Evolutionary conservation across 2,888 invertebrate genomes (phyloP).

Genomic region (Busseola fusca): DNA sequence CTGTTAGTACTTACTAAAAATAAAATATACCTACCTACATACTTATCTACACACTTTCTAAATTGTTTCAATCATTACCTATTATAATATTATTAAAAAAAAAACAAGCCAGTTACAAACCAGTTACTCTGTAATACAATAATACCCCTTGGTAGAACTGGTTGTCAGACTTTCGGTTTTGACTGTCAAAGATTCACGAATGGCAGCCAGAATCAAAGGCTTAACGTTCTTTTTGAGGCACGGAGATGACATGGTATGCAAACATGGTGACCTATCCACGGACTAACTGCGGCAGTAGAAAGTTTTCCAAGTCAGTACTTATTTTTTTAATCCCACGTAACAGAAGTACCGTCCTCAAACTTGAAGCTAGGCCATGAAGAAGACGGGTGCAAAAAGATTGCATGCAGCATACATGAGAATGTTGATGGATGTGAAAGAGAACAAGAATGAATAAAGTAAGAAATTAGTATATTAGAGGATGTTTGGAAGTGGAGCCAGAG

Average conservation of each 20-base stretch:
- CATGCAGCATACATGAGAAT: background rate
- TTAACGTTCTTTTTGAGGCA: background rate
- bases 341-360: background rate
- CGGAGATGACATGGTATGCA: background rate
- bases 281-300: background rate
- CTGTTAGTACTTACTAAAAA: background rate
- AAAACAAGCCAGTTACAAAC: too few relatives aligned
- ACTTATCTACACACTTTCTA: background rate
- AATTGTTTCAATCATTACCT: background rate
- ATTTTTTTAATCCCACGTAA: too few relatives aligned
- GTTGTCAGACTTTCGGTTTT: background rate
- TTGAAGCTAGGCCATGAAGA: background rate
- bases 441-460: background rate
- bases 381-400: background rate
- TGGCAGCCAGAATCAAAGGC: background rate
- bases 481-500: background rate
- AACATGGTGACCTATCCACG: background rate
- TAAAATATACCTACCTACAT: background rate
- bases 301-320: background rate
- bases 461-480: background rate
- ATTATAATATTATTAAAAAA: too few relatives aligned
- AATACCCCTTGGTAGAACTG: background rate
- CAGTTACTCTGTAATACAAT: background rate
- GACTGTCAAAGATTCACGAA: background rate
- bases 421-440: background rate